Evolutionary conservation across 2,113 vertebrate genomes (phyloP), one percentile per base, ranked within the genome.

Genomic region (Edolisoma coerulescens): DNA sequence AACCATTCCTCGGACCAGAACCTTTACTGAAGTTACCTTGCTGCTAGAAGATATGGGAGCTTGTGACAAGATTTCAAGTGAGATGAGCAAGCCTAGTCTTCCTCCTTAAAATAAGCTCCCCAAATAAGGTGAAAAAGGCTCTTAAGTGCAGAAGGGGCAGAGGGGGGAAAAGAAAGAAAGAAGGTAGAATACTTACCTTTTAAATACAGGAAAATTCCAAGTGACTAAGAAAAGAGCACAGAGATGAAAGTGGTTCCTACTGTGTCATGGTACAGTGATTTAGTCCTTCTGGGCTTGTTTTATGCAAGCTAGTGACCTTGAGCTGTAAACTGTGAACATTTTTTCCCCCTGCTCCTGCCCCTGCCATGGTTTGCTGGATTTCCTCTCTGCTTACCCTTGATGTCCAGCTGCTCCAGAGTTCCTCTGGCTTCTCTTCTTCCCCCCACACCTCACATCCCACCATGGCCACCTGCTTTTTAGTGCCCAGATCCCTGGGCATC

Each of bases 391-490:
- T 39, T 33, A 39, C 2, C 14, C 33, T 8, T 16, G 9, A 17
- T 20, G 19, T 80, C 21, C 0, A 3, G 2, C 30, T 56, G 33
- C 59, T 74, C 33, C 18, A 18, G 32, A 23, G 10, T 81, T 47
- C 33, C 65, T 50, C 54, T 20, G 16, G 8, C n/a, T 59, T 59
- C 33, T 39, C 4, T 20, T 71, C 7, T 47, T 54, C 4, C 3
- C 21, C 19, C 6, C 0, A 3, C 39, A 27, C 16, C n/a, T 71
- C 7, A 0, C 23, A n/a, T 57, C 41, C 45, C 7, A 0, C 24
- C 1, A 0, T 22, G 23, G 39, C 52, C 52, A 50, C 54, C 42
- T 33, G 0, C 16, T 60, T 42, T 80, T 24, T 32, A 16, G 24
- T 1, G 1, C 10, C 73, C n/a, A n/a, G n/a, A 21, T 32, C 19